Conservation (phyloP, 2,113 vertebrate species). For the Paracanthobrama guichenoti region DNA sequence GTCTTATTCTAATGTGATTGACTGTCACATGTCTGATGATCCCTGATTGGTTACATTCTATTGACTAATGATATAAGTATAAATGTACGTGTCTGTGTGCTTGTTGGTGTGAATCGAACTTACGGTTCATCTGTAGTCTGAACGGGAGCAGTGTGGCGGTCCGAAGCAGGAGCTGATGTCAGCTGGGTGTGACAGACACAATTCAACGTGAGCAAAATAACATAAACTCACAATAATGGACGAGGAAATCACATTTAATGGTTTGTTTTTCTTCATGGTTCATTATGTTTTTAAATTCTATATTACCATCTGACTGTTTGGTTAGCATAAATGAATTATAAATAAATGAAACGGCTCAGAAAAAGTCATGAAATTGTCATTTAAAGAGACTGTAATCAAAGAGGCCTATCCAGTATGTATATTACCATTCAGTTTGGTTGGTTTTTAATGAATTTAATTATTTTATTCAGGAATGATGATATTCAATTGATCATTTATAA, state of each 20-base stretch:
- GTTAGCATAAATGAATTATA: background rate
- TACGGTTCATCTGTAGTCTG: conserved; percentile 61
- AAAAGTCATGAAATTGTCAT: background rate
- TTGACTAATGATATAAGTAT: no score
- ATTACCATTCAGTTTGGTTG: no score
- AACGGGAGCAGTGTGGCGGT: conserved; percentile 27
- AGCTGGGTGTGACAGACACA: conserved; percentile 33
- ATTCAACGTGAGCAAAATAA: background rate
- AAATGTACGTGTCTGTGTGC: no score
- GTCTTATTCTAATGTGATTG: no score
- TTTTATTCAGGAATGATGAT: background rate
- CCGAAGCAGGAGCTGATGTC: conserved; percentile 26
- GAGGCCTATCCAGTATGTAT: no score
- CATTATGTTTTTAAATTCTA: background rate
- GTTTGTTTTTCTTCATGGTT: background rate
- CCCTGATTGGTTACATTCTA: no score
- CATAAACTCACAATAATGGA: background rate
- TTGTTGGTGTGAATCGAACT: conserved; percentile 9
- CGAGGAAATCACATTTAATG: background rate
- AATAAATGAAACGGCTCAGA: background rate
- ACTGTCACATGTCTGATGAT: background rate
- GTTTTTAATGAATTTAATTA: background rate
- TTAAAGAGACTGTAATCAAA: background rate
- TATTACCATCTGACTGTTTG: background rate
- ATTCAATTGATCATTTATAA: no score